Conservation (phyloP, 2,113 vertebrate genomes). For the Hypomesus transpacificus region DNA sequence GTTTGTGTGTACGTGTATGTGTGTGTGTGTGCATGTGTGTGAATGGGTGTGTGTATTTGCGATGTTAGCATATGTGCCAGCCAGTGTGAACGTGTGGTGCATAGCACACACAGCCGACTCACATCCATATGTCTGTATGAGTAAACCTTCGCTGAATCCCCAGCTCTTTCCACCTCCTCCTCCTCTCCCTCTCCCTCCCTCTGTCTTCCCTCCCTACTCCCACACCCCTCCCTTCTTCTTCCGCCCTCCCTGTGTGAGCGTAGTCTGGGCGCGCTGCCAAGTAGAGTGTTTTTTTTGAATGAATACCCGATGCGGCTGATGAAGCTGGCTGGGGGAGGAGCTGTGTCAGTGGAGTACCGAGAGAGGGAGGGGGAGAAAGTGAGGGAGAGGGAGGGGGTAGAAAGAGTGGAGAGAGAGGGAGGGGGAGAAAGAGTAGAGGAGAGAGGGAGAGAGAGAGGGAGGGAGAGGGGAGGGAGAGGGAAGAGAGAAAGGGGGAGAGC, state of each 20-base stretch:
- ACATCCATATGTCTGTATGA: conserved; percentile 38
- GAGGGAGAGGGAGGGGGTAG: conserved; percentile 27
- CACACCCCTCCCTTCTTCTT: conserved; percentile 15
- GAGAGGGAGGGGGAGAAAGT: conserved; percentile 50
- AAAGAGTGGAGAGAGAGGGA: conserved; percentile 17
- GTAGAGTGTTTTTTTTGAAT: conserved; percentile 85
- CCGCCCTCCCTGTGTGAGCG: conserved; percentile 55
- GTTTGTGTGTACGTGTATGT: conserved; percentile 36
- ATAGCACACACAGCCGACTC: not conserved
- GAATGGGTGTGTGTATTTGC: conserved; percentile 15
- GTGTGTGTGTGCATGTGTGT: conserved; percentile 18
- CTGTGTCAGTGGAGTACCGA: conserved; percentile 75
- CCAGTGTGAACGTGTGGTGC: conserved; percentile 4
- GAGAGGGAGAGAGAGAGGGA: conserved; percentile 52
- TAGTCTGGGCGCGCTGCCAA: conserved; percentile 75
- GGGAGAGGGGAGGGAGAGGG: conserved; percentile 47
- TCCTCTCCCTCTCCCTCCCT: conserved; percentile 50
- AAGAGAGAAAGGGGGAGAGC: conserved; percentile 62
- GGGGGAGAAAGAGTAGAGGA: conserved; percentile 29
- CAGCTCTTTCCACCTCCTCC: conserved; percentile 36
- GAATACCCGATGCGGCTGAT: conserved; percentile 93
- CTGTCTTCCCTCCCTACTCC: conserved; percentile 48
- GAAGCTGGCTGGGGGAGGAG: conserved; percentile 80
- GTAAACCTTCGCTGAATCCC: conserved; percentile 26
- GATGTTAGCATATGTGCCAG: conserved; percentile 2